A percentile compares a stretch with the other conserved stretches of the same genome.
These are phyloP conservation scores for Chelonus formosanus DNA, from an alignment of 2,888 invertebrate genomes.

Conservation along the genomic window DNA sequence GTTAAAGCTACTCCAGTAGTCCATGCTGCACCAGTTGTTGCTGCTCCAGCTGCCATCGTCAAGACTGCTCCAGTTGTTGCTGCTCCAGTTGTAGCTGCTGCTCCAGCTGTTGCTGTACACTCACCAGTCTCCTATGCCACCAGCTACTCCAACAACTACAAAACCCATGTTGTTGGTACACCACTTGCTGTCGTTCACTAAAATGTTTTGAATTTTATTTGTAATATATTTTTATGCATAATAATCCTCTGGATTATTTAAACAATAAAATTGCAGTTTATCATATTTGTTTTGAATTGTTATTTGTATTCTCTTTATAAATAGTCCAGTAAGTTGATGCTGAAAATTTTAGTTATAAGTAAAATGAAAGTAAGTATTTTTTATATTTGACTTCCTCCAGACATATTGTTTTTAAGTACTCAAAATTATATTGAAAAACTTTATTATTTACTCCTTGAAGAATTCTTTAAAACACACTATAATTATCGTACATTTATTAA, in stretches of 20 bases:
- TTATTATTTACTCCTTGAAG: no score
- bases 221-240: neutral
- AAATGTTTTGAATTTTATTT: constrained; percentile 13
- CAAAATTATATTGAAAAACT: no score
- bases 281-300: no score
- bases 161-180: constrained; percentile 60
- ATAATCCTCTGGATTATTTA: neutral
- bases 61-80: constrained; percentile 30
- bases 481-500: no score
- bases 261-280: no score
- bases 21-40: constrained; percentile 26
- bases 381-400: no score
- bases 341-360: no score
- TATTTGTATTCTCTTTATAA: no score
- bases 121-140: constrained; percentile 55
- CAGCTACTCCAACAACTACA: constrained; percentile 71
- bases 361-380: no score
- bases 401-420: no score
- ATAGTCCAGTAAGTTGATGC: no score
- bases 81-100: constrained; percentile 23
- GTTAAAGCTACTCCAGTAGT: constrained; percentile 46
- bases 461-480: no score
- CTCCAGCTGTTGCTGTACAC: constrained; percentile 24
- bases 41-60: constrained; percentile 59
- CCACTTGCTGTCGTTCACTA: constrained; percentile 15